These are phyloP conservation scores for Mola mola DNA, from an alignment of 2,113 vertebrate species.

Conservation along the genomic window DNA sequence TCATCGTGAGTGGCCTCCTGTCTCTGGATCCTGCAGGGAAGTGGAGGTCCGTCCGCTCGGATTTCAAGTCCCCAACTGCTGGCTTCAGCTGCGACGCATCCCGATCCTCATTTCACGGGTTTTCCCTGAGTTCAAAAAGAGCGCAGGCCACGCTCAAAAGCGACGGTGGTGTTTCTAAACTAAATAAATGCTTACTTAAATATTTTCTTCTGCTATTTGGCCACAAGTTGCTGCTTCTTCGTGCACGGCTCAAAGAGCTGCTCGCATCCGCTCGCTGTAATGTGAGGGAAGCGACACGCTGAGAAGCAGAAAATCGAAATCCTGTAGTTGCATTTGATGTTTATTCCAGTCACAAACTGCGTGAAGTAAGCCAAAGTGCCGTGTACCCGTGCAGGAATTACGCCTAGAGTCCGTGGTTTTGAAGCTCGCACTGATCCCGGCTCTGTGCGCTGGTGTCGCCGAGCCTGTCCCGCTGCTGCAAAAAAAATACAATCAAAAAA, in stretches of 20 bases:
- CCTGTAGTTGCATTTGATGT: background rate
- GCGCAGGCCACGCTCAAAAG: constrained; percentile 5
- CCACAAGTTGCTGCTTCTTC: constrained; percentile 33
- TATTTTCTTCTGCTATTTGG: background rate
- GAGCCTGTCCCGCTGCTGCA: constrained; percentile 34
- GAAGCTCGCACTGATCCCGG: constrained; percentile 18
- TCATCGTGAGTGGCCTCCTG: constrained; percentile 40
- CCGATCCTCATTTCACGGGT: constrained; percentile 2
- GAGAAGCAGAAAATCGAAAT: background rate
- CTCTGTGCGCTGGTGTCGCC: constrained; percentile 32
- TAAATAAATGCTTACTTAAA: background rate
- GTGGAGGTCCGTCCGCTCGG: constrained; percentile 31
- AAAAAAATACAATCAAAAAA: background rate
- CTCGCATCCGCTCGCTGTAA: constrained; percentile 34
- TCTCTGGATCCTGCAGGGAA: constrained; percentile 8
- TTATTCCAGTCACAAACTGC: constrained; percentile 18
- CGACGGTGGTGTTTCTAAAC: background rate
- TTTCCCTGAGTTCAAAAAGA: constrained; percentile 17
- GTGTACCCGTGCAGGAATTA: constrained; percentile 26
- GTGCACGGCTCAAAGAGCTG: constrained; percentile 27
- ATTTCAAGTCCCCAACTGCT: constrained; percentile 32
- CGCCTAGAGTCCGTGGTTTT: constrained; percentile 15
- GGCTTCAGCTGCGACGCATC: constrained; percentile 65
- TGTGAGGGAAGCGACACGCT: constrained; percentile 4
- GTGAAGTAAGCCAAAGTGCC: constrained; percentile 63